Evolutionary conservation across 2,113 vertebrate species (phyloP).

Genomic region (Saguinus imperator): DNA sequence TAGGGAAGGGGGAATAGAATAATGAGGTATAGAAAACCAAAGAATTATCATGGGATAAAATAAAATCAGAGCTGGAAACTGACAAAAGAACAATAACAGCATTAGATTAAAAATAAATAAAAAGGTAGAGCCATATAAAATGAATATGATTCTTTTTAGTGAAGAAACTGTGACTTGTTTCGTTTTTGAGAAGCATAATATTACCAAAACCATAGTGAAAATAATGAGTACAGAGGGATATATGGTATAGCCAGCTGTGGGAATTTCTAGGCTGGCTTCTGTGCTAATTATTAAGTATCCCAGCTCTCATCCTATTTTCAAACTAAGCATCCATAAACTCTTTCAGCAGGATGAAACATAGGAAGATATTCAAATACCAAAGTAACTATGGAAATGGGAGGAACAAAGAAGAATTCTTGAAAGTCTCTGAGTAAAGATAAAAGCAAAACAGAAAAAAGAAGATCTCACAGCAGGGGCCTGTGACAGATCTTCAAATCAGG

Average conservation of each 20-base stretch:
- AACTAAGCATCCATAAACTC: conserved; percentile 65
- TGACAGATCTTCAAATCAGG: conserved; percentile 74
- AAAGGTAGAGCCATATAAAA: conserved; percentile 15
- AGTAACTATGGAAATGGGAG: conserved; percentile 73
- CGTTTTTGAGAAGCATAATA: conserved; percentile 62
- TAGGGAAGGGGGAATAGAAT: background rate
- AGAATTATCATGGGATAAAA: conserved; percentile 44
- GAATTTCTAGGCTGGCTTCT: conserved; percentile 56
- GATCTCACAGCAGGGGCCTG: conserved; percentile 63
- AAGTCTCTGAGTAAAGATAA: conserved; percentile 76
- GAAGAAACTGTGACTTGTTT: conserved; percentile 59
- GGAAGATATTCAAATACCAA: conserved; percentile 68
- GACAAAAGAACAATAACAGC: conserved; percentile 38
- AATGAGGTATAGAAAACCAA: conserved; percentile 38
- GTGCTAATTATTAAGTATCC: conserved; percentile 69
- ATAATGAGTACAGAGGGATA: conserved; percentile 70
- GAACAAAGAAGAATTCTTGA: conserved; percentile 74
- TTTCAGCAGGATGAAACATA: conserved; percentile 43
- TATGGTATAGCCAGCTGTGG: conserved; percentile 52
- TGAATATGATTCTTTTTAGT: conserved; percentile 50
- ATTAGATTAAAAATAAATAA: conserved; percentile 64
- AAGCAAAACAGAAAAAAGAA: conserved; percentile 73
- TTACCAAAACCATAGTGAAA: conserved; percentile 59
- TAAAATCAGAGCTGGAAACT: conserved; percentile 49
- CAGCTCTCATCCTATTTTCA: conserved; percentile 72